A percentile compares a stretch with the other conserved stretches of the same genome.
phyloP scores from a whole-genome alignment of 2,888 invertebrate species.

The Hedya salicella region DNA sequence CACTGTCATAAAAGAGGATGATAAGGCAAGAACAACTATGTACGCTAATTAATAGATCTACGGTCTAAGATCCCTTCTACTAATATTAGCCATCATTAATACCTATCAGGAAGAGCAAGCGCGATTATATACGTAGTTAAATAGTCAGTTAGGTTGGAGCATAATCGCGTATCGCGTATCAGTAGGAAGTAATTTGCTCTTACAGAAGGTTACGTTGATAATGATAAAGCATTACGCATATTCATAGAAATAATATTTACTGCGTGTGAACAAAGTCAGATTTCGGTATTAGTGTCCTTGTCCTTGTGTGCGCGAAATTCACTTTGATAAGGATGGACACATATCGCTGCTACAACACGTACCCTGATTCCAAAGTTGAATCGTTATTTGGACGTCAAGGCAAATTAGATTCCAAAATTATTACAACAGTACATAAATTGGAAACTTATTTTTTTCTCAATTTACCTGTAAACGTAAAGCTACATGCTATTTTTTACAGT shows the following conservation, averaged over 20 bases:
- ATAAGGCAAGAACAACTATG: neutral
- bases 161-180: constrained; percentile 63
- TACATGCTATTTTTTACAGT: neutral
- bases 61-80: constrained; percentile 6
- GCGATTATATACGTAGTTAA: constrained; percentile 38
- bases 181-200: constrained; percentile 81
- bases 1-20: neutral
- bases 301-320: constrained; percentile 7
- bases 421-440: too few species aligned
- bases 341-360: neutral
- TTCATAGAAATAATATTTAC: constrained; percentile 29
- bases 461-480: neutral
- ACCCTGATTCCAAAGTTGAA: neutral
- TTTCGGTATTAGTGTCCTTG: constrained; percentile 15
- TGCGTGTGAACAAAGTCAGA: neutral
- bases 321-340: constrained; percentile 8
- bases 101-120: constrained; percentile 24
- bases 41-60: neutral
- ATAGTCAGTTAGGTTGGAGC: constrained; percentile 55
- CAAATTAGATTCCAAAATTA: constrained; percentile 11
- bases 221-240: constrained; percentile 52
- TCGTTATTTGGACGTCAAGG: constrained; percentile 15
- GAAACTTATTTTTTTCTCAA: too few species aligned
- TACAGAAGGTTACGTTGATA: constrained; percentile 79
- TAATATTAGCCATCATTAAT: constrained; percentile 17